These are phyloP conservation scores for Pycnomerus fuliginosus DNA, from an alignment of 2,888 invertebrate genomes.

Conservation along the genomic window DNA sequence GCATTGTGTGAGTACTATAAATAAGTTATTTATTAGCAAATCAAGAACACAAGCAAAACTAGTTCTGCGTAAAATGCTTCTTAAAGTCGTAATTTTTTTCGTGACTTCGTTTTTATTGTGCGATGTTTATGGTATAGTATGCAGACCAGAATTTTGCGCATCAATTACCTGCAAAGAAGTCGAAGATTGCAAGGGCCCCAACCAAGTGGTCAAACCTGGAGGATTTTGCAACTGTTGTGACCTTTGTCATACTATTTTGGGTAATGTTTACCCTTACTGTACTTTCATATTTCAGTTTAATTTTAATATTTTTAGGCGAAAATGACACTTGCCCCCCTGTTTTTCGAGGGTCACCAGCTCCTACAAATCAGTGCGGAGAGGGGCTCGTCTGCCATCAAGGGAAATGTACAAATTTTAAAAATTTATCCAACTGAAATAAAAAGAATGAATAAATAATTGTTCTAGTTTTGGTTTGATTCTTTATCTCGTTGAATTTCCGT, in stretches of 20 bases:
- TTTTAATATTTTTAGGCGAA: slow-evolving; percentile 17
- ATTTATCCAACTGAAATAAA: too few relatives aligned
- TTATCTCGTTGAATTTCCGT: too few relatives aligned
- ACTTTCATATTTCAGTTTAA: background rate
- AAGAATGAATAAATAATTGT: too few relatives aligned
- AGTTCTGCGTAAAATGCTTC: too few relatives aligned
- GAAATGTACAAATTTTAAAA: slow-evolving; percentile 20
- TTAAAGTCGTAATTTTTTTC: too few relatives aligned
- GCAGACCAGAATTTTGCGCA: slow-evolving; percentile 17
- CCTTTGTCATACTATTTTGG: slow-evolving; percentile 15
- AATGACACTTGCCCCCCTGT: slow-evolving; percentile 15
- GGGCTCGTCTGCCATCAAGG: slow-evolving; percentile 20
- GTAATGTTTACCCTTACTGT: slow-evolving; percentile 7
- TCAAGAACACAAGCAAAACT: too few relatives aligned
- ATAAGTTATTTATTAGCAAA: too few relatives aligned
- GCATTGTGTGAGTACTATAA: too few relatives aligned
- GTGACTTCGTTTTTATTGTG: too few relatives aligned
- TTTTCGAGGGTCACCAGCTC: slow-evolving; percentile 10
- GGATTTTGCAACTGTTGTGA: slow-evolving; percentile 23
- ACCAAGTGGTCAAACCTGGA: slow-evolving; percentile 15
- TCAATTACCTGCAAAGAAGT: slow-evolving; percentile 9
- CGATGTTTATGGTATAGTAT: slow-evolving; percentile 20
- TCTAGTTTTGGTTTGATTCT: too few relatives aligned
- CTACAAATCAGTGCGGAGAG: slow-evolving; percentile 11
- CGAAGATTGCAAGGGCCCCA: slow-evolving; percentile 11